A percentile compares a stretch with the other conserved stretches of the same genome.
Evolutionary conservation across 1,140 invertebrate genomes (phyloP).

Genomic region (Tetramorium alpestre): DNA sequence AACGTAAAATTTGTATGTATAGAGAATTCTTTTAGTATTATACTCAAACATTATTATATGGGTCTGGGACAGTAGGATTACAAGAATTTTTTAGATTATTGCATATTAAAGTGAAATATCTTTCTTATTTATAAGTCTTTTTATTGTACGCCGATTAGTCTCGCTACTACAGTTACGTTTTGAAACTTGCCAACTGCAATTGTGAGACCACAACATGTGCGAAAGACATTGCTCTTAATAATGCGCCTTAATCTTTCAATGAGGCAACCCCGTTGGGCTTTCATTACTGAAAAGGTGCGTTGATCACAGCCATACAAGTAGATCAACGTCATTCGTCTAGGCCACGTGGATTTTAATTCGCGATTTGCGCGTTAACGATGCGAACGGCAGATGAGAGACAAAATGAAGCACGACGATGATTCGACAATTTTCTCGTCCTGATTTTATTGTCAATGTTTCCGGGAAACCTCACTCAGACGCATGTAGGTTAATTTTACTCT

Average conservation of each 20-base stretch:
- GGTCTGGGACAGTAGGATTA: background rate
- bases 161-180: slow-evolving; percentile 30
- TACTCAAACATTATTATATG: background rate
- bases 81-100: slow-evolving; percentile 20
- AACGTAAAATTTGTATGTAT: background rate
- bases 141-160: slow-evolving; percentile 41
- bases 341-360: slow-evolving; percentile 49
- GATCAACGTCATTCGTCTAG: slow-evolving; percentile 21
- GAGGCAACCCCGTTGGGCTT: slow-evolving; percentile 54
- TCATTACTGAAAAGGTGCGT: slow-evolving; percentile 24
- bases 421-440: slow-evolving; percentile 39
- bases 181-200: slow-evolving; percentile 13
- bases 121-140: background rate
- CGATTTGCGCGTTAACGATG: slow-evolving; percentile 46
- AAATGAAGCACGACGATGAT: slow-evolving; percentile 22
- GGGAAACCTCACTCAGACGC: slow-evolving; percentile 17
- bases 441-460: slow-evolving; percentile 53
- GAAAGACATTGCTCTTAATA: slow-evolving; percentile 50
- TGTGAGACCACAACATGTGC: slow-evolving; percentile 28
- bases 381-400: slow-evolving; percentile 23
- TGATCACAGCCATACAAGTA: slow-evolving; percentile 28
- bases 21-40: background rate
- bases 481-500: slow-evolving; percentile 42
- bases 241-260: slow-evolving; percentile 60
- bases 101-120: slow-evolving; percentile 30